Conservation (phyloP, 2,113 vertebrate species). For the Peromyscus californicus region DNA sequence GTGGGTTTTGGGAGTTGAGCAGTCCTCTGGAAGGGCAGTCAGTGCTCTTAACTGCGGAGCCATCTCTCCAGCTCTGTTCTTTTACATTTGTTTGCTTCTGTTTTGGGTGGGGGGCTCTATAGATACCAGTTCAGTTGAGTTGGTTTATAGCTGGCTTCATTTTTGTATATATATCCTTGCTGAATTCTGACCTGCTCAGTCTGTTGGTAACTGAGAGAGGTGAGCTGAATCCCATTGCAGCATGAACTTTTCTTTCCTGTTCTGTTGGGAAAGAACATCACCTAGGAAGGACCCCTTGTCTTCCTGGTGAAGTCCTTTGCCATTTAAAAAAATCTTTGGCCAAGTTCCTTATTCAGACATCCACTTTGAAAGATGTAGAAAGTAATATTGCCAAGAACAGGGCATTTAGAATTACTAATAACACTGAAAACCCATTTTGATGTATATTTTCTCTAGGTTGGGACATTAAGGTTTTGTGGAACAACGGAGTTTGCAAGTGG, state of each 20-base stretch:
- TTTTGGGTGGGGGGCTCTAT: background rate
- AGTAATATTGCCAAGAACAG: conserved; percentile 25
- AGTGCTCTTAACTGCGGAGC: background rate
- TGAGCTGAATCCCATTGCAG: background rate
- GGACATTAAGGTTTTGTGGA: conserved; percentile 95
- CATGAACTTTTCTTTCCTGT: background rate
- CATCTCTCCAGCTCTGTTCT: background rate
- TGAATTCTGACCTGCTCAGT: background rate
- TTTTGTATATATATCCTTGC: background rate
- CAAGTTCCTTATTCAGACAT: conserved; percentile 8
- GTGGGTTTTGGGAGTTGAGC: background rate
- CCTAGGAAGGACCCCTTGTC: background rate
- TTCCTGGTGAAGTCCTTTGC: conserved; percentile 7
- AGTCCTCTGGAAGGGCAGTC: background rate
- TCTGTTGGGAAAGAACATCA: background rate
- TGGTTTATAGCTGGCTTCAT: background rate
- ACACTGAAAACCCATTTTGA: conserved; percentile 8
- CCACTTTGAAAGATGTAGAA: conserved; percentile 39
- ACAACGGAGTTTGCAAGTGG: conserved; percentile 96
- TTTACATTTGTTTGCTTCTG: background rate
- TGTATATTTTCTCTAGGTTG: conserved; percentile 88
- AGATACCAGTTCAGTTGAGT: background rate
- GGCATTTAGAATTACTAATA: background rate
- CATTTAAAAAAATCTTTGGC: background rate
- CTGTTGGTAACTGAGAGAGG: background rate